These are phyloP conservation scores for Apamea anceps DNA, from an alignment of 2,888 invertebrate species.

Conservation along the genomic window DNA sequence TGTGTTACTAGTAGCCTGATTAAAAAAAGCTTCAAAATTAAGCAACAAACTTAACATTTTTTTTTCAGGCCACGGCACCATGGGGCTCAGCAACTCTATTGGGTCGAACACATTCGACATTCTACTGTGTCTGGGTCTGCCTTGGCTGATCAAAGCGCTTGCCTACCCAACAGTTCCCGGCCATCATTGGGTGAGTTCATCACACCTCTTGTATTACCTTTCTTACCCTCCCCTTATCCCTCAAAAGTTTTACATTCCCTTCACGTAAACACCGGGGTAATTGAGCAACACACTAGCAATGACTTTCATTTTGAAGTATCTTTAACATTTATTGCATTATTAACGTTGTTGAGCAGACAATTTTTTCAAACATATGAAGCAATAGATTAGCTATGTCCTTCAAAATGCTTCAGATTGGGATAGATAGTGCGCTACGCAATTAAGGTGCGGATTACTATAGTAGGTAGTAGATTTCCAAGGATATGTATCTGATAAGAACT, in stretches of 20 bases:
- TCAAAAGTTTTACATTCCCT: not conserved
- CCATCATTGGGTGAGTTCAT: conserved; percentile 86
- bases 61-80: conserved; percentile 92
- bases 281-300: too few species aligned
- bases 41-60: not conserved
- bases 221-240: not conserved
- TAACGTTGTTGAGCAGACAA: too few species aligned
- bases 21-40: not conserved
- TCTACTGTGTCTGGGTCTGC: conserved; percentile 93
- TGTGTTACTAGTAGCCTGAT: not conserved
- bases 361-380: too few species aligned
- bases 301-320: too few species aligned
- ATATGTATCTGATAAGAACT: too few species aligned
- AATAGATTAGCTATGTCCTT: too few species aligned
- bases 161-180: conserved; percentile 91
- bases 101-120: conserved; percentile 96
- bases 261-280: not conserved
- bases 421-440: too few species aligned
- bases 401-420: too few species aligned
- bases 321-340: too few species aligned
- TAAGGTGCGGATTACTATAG: too few species aligned
- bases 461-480: too few species aligned
- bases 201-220: conserved; percentile 15
- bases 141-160: conserved; percentile 93
- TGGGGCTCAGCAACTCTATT: conserved; percentile 95